phyloP scores from a whole-genome alignment of 2,113 vertebrate species.

The Procavia capensis region DNA sequence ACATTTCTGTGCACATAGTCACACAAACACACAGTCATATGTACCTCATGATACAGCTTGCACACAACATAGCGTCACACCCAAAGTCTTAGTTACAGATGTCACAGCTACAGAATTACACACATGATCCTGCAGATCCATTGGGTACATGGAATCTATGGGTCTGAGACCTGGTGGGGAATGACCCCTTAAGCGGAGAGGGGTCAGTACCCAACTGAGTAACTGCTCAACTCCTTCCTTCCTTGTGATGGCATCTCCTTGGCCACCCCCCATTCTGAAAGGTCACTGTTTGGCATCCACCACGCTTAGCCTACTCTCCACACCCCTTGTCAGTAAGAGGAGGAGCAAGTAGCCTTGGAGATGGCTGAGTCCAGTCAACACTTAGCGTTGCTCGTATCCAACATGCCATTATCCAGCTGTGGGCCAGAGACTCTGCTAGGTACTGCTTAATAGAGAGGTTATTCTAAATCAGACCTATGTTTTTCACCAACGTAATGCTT shows the following conservation, averaged over 20 bases:
- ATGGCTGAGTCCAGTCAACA: background rate
- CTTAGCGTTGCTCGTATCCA: background rate
- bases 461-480: background rate
- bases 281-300: background rate
- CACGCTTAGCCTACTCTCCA: background rate
- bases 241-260: background rate
- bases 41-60: background rate
- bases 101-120: background rate
- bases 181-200: background rate
- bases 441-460: background rate
- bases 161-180: background rate
- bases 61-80: background rate
- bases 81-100: constrained; percentile 22
- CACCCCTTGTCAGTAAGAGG: background rate
- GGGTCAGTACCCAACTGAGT: background rate
- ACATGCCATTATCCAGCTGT: rapidly evolving
- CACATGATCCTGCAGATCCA: background rate
- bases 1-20: background rate
- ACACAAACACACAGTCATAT: constrained; percentile 23
- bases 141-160: background rate
- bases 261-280: background rate
- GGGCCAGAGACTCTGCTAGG: background rate
- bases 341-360: background rate
- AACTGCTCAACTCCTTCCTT: background rate
- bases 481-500: background rate